phyloP scores from a whole-genome alignment of 2,797 vertebrate genomes.

The Sciaenops ocellatus region DNA sequence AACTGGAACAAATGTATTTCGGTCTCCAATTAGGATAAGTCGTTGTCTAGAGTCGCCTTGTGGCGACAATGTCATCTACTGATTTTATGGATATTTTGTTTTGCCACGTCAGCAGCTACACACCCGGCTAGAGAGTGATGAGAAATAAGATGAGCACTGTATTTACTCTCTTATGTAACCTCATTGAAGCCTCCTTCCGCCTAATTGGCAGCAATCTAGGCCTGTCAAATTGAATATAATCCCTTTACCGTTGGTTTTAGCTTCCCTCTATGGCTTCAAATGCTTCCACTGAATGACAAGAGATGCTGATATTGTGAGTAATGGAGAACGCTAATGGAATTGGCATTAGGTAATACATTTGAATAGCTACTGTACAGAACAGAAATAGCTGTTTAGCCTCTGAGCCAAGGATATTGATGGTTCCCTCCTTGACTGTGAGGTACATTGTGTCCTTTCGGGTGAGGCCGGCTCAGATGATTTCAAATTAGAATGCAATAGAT shows the following conservation, averaged over 20 bases:
- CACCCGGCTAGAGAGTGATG: conserved; percentile 36
- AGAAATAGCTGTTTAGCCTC: conserved; percentile 56
- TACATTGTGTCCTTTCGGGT: conserved; percentile 51
- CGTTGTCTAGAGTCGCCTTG: conserved; percentile 38
- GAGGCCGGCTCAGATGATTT: conserved; percentile 55
- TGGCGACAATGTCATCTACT: conserved; percentile 49
- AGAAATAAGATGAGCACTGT: conserved; percentile 47
- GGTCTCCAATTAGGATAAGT: conserved; percentile 69
- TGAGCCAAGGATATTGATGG: conserved; percentile 63
- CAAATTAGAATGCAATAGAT: conserved; percentile 68
- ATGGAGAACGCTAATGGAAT: conserved; percentile 73
- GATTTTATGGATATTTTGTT: conserved; percentile 71
- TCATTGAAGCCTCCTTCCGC: conserved; percentile 66
- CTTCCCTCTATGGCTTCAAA: conserved; percentile 54
- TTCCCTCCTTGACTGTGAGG: conserved; percentile 56
- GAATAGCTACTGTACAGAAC: conserved; percentile 54
- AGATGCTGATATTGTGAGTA: conserved; percentile 71
- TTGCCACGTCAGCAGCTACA: conserved; percentile 59
- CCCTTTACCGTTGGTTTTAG: conserved; percentile 59
- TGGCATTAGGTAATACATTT: conserved; percentile 71
- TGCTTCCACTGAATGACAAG: conserved; percentile 68
- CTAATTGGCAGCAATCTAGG: conserved; percentile 75
- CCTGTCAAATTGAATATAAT: conserved; percentile 74
- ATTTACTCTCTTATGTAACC: conserved; percentile 66
- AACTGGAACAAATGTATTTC: conserved; percentile 77